Conservation (phyloP, 2,888 invertebrate species). For the Peribatodes rhomboidaria region DNA sequence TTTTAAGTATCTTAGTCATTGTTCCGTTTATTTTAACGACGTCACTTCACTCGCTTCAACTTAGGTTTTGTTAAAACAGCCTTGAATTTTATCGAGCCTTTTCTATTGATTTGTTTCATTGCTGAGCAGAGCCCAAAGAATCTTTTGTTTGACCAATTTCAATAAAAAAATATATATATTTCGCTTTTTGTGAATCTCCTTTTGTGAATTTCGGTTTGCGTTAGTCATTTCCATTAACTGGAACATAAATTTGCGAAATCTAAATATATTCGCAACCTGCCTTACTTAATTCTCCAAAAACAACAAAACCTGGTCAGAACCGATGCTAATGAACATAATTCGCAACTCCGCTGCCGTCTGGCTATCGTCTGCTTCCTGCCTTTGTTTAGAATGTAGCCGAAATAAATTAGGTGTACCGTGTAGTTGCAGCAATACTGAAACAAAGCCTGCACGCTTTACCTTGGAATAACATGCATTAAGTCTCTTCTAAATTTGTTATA, state of each 20-base stretch:
- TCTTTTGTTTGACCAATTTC: not conserved
- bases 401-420: constrained; percentile 24
- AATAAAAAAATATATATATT: too few species aligned
- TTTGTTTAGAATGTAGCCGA: constrained; percentile 48
- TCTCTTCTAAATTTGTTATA: not conserved
- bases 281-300: constrained; percentile 37
- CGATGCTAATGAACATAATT: constrained; percentile 40
- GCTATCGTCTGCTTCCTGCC: constrained; percentile 48
- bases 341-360: constrained; percentile 34
- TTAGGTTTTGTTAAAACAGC: constrained; percentile 26
- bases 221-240: not conserved
- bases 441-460: constrained; percentile 13
- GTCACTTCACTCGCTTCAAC: constrained; percentile 28
- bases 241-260: not conserved
- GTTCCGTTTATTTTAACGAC: constrained; percentile 46
- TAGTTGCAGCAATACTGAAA: constrained; percentile 29
- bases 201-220: not conserved
- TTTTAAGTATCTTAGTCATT: constrained; percentile 63
- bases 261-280: constrained; percentile 34
- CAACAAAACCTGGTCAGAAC: constrained; percentile 32
- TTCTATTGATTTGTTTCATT: constrained; percentile 8
- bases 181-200: not conserved
- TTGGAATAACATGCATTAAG: not conserved
- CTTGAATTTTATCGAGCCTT: constrained; percentile 14
- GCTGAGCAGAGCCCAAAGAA: not conserved